A percentile compares a stretch with the other conserved stretches of the same genome.
These are phyloP conservation scores for Aethina tumida DNA, from an alignment of 1,140 invertebrate genomes.

Conservation along the genomic window DNA sequence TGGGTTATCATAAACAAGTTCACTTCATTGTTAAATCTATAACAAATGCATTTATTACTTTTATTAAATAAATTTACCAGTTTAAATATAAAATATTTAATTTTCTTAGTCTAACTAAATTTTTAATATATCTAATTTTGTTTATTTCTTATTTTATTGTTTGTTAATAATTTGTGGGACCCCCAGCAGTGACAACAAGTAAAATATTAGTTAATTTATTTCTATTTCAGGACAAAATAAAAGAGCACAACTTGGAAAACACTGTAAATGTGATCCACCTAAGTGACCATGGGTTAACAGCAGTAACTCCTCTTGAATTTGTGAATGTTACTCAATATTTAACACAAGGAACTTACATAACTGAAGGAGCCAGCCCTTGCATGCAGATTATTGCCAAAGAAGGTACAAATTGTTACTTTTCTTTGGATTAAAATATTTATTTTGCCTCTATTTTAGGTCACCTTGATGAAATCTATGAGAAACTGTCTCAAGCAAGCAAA, in stretches of 20 bases:
- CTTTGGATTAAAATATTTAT: conserved; percentile 26
- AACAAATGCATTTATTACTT: too few species aligned
- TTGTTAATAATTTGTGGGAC: too few species aligned
- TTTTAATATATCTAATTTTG: background rate
- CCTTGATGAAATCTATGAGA: conserved; percentile 41
- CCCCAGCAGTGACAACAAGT: too few species aligned
- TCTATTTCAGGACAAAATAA: conserved; percentile 42
- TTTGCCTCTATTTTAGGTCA: conserved; percentile 35
- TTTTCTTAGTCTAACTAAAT: background rate
- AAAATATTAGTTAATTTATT: background rate
- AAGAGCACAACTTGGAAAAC: conserved; percentile 39
- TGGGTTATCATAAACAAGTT: too few species aligned
- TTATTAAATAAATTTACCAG: background rate
- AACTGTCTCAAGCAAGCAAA: conserved; percentile 38
- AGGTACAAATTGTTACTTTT: conserved; percentile 32
- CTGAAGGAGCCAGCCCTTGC: conserved; percentile 38
- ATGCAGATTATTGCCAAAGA: conserved; percentile 45
- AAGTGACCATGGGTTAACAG: conserved; percentile 67
- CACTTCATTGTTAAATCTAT: too few species aligned
- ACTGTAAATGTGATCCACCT: conserved; percentile 57
- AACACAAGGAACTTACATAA: conserved; percentile 38
- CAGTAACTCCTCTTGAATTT: conserved; percentile 40
- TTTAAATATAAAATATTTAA: background rate
- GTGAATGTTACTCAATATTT: conserved; percentile 51
- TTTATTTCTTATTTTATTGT: too few species aligned